Conservation (phyloP, 2,888 invertebrate genomes). For the Tetheella fluctuosa region DNA sequence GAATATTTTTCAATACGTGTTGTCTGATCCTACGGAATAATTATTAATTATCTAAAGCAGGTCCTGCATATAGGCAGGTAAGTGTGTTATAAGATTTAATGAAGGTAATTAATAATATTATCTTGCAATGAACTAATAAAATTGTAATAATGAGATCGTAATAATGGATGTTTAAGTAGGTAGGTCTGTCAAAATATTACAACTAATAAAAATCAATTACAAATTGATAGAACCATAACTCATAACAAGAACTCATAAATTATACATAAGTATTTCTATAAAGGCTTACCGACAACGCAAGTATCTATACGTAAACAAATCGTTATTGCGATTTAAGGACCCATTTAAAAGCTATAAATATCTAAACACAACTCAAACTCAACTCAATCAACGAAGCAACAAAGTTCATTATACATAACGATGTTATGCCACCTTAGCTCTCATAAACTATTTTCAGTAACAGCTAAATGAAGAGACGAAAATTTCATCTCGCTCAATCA, state of each 20-base stretch:
- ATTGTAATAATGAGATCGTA: background rate
- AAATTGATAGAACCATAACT: conserved; percentile 31
- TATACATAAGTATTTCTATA: conserved; percentile 59
- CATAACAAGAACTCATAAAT: conserved; percentile 57
- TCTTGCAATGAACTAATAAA: background rate
- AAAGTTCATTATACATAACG: conserved; percentile 49
- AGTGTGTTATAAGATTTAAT: too few species aligned
- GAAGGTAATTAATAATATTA: background rate
- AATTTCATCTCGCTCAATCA: conserved; percentile 50
- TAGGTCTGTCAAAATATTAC: conserved; percentile 44
- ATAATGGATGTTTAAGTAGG: conserved; percentile 20
- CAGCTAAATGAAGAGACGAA: conserved; percentile 70
- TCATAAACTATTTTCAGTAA: conserved; percentile 82
- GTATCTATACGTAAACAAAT: conserved; percentile 81
- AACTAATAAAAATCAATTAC: conserved; percentile 51
- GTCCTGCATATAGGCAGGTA: too few species aligned
- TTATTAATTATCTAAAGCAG: too few species aligned
- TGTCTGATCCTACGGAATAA: too few species aligned
- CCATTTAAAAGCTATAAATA: conserved; percentile 82
- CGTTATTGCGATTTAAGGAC: conserved; percentile 83
- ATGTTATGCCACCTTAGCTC: conserved; percentile 52
- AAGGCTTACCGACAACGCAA: conserved; percentile 61
- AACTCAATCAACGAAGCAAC: conserved; percentile 31
- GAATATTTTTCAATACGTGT: too few species aligned
- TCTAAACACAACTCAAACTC: conserved; percentile 35